Conservation (phyloP, 1,140 invertebrate species). For the Drosophila kohkoa region DNA sequence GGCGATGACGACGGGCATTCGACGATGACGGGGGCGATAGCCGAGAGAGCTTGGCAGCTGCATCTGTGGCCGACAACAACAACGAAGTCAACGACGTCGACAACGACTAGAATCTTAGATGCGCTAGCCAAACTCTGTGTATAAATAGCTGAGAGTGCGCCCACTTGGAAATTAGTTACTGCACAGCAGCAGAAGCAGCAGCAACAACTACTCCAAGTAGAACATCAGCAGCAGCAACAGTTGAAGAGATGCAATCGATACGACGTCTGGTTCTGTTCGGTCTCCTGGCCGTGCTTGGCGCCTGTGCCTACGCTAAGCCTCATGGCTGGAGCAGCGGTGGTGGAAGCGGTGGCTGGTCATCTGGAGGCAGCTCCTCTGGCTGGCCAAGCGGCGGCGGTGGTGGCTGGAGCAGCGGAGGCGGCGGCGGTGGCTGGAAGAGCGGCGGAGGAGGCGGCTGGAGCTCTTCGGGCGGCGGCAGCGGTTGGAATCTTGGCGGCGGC, state of each 20-base stretch:
- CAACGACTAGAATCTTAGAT: constrained; percentile 55
- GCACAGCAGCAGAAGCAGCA: constrained; percentile 62
- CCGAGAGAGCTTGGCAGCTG: constrained; percentile 6
- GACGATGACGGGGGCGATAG: neutral
- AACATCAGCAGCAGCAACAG: constrained; percentile 15
- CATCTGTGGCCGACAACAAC: neutral
- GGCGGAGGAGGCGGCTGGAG: constrained; percentile 40
- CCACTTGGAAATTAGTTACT: constrained; percentile 72
- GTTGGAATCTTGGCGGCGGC: constrained; percentile 49
- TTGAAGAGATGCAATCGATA: constrained; percentile 65
- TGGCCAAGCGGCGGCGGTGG: constrained; percentile 44
- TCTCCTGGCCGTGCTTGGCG: constrained; percentile 47
- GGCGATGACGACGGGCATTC: neutral
- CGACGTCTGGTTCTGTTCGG: constrained; percentile 48
- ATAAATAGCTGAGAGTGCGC: constrained; percentile 71
- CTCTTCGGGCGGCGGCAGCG: constrained; percentile 31
- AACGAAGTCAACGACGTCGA: neutral
- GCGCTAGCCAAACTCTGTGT: constrained; percentile 42
- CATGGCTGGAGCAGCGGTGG: constrained; percentile 60
- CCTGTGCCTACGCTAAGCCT: constrained; percentile 54
- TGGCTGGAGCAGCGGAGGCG: constrained; percentile 41
- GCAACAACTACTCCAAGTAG: constrained; percentile 14
- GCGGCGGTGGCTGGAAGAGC: constrained; percentile 43
- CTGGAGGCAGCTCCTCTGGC: constrained; percentile 39
- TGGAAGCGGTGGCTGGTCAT: constrained; percentile 42